Evolutionary conservation across 2,888 invertebrate species (phyloP).

Genomic region (Patella pellucida): DNA sequence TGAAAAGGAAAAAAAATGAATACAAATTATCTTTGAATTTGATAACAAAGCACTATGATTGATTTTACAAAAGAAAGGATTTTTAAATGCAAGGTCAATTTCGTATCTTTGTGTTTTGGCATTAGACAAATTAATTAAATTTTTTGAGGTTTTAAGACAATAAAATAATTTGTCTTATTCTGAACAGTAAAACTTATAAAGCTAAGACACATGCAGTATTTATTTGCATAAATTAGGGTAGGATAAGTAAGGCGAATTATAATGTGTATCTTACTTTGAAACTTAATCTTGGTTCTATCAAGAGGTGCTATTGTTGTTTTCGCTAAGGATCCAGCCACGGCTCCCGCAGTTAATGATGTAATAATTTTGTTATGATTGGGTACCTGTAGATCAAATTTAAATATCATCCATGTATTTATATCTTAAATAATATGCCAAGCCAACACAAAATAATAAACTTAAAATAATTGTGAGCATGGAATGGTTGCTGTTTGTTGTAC

Average conservation of each 20-base stretch:
- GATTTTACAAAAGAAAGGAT: not conserved
- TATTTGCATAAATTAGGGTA: no score
- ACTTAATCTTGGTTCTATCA: conserved; percentile 98
- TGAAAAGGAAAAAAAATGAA: conserved; percentile 39
- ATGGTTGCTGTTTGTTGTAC: not conserved
- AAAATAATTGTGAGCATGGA: no score
- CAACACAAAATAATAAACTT: no score
- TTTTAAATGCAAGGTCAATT: no score
- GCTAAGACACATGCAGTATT: no score
- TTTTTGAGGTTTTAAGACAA: no score
- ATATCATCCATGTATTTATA: not conserved
- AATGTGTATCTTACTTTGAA: conserved; percentile 77
- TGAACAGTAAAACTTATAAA: no score
- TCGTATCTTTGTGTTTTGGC: no score
- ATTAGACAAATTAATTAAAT: no score
- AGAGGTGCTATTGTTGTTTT: conserved; percentile 97
- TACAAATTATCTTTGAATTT: no score
- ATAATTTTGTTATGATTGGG: conserved; percentile 68
- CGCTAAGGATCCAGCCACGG: conserved; percentile 91
- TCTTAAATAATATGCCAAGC: not conserved
- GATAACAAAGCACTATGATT: not conserved
- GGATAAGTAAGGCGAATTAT: not conserved
- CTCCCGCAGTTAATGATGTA: conserved; percentile 91
- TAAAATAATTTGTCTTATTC: no score
- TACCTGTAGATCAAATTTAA: conserved; percentile 48